Evolutionary conservation across 2,888 invertebrate genomes (phyloP).

Genomic region (Drosophila ezoana): DNA sequence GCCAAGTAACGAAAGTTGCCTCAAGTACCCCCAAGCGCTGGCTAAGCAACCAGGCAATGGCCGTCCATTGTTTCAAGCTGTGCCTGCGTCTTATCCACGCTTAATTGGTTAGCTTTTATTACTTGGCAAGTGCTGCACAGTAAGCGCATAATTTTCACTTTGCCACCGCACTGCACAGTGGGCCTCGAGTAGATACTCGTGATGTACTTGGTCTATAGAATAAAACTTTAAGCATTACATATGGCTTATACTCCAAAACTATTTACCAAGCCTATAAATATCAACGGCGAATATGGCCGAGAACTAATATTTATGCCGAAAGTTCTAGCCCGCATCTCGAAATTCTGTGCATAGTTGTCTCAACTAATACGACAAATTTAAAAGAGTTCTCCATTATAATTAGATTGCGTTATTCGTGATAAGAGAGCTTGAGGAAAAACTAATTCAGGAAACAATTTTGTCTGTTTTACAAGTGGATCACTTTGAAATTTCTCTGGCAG

Average conservation of each 20-base stretch:
- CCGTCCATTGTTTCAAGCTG: conserved; percentile 59
- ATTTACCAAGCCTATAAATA: too few relatives aligned
- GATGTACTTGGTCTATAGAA: not conserved
- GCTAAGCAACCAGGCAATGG: conserved; percentile 24
- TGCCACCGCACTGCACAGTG: conserved; percentile 38
- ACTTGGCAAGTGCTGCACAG: conserved; percentile 67
- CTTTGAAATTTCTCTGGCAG: conserved; percentile 1
- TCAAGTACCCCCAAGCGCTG: conserved; percentile 12
- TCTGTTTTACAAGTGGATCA: not conserved
- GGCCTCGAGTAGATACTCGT: not conserved
- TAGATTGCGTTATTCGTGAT: not conserved
- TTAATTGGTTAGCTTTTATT: conserved; percentile 82
- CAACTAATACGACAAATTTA: too few relatives aligned
- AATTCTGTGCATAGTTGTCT: too few relatives aligned
- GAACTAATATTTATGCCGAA: too few relatives aligned
- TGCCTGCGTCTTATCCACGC: conserved; percentile 66
- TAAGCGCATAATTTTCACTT: conserved; percentile 62
- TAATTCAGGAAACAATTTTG: not conserved
- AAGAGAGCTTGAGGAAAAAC: not conserved
- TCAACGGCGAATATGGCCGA: too few relatives aligned
- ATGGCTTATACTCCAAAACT: too few relatives aligned
- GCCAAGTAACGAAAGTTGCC: conserved; percentile 50
- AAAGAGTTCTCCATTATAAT: too few relatives aligned
- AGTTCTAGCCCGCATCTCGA: too few relatives aligned
- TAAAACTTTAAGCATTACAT: not conserved